A percentile compares a stretch with the other conserved stretches of the same genome.
Evolutionary conservation across 2,888 invertebrate species (phyloP).

Genomic region (Dryobota labecula): DNA sequence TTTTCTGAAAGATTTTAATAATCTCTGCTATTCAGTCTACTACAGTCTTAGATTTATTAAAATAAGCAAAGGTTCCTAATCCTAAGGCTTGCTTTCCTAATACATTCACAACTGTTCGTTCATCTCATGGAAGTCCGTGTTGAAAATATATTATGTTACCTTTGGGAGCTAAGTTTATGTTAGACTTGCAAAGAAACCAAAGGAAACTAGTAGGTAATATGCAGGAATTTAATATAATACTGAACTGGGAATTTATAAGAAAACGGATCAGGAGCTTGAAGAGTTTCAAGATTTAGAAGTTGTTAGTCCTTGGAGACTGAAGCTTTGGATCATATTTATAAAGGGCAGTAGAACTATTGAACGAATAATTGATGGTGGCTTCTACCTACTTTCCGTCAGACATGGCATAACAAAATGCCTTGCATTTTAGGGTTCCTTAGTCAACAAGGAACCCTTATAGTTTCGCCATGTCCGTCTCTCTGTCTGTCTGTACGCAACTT

Average conservation of each 20-base stretch:
- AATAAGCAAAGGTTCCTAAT: not conserved
- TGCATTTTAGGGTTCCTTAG: too few relatives aligned
- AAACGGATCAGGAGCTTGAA: not conserved
- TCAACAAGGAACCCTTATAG: too few relatives aligned
- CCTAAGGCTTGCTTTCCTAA: not conserved
- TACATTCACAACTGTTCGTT: not conserved
- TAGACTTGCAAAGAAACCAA: constrained; percentile 20
- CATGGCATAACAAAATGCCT: not conserved
- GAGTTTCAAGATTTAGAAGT: not conserved
- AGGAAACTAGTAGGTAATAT: constrained; percentile 9
- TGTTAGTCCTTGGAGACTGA: not conserved
- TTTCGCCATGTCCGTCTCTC: too few relatives aligned
- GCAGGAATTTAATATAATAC: constrained; percentile 12
- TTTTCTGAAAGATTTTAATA: constrained; percentile 8
- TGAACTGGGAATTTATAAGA: not conserved
- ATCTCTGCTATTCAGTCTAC: too few relatives aligned
- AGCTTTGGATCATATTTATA: not conserved
- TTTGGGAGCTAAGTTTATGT: constrained; percentile 2
- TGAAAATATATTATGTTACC: constrained; percentile 14
- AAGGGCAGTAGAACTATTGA: not conserved
- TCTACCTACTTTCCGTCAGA: not conserved
- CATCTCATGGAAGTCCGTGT: not conserved
- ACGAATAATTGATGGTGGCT: not conserved
- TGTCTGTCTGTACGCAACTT: too few relatives aligned
- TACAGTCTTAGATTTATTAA: not conserved